These are phyloP conservation scores for Isichthys henryi DNA, from an alignment of 2,113 vertebrate species.

Conservation along the genomic window DNA sequence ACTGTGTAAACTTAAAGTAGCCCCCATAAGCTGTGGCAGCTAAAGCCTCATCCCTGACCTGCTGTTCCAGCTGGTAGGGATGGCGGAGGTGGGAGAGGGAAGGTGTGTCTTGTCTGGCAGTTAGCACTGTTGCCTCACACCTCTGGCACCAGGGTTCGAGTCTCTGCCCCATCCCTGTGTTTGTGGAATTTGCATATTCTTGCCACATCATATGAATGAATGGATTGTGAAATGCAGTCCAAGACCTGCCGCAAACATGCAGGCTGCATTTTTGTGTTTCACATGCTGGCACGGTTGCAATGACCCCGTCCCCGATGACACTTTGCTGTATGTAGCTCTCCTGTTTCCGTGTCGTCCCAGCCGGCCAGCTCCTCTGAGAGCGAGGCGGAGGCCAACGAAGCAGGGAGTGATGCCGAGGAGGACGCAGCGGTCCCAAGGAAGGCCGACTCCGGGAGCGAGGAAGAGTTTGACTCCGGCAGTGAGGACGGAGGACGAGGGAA, in stretches of 20 bases:
- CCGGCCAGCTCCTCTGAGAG: conserved; percentile 87
- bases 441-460: conserved; percentile 61
- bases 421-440: conserved; percentile 58
- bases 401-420: conserved; percentile 58
- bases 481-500: conserved; percentile 60
- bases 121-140: neutral
- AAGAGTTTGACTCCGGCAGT: conserved; percentile 76
- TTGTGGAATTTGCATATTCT: neutral
- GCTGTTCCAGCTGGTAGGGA: neutral
- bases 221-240: neutral
- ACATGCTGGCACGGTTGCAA: neutral
- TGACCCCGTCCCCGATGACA: neutral
- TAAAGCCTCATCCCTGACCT: neutral
- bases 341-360: conserved; percentile 39
- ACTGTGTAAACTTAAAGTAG: neutral
- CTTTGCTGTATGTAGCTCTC: neutral
- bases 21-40: neutral
- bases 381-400: conserved; percentile 59
- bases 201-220: neutral
- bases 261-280: neutral
- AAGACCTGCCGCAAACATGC: neutral
- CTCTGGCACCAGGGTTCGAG: neutral
- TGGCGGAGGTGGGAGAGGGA: neutral
- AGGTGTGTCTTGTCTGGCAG: neutral
- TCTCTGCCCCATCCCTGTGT: neutral